Conservation (phyloP, 1,140 invertebrate species). For the Sycophaga agraensis region DNA sequence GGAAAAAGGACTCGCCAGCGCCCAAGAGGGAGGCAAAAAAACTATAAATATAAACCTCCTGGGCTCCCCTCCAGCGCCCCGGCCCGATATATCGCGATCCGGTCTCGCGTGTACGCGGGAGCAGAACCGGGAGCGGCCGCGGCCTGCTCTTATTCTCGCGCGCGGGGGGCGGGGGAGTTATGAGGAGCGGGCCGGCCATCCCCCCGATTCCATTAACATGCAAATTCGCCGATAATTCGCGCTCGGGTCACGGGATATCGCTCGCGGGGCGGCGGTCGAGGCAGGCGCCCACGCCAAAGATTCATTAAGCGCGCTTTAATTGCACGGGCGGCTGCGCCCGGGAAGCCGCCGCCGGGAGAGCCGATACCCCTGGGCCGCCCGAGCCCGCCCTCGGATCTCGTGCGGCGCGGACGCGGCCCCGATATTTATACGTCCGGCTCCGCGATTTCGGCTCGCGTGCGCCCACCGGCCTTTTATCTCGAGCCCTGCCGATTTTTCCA, state of each 20-base stretch:
- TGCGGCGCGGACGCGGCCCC: background rate
- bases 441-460: no score
- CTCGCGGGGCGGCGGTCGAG: slow-evolving; percentile 5
- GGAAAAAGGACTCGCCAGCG: no score
- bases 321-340: no score
- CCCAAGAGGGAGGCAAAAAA: no score
- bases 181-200: slow-evolving; percentile 42
- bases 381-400: background rate
- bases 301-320: slow-evolving; percentile 56
- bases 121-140: slow-evolving; percentile 3
- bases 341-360: no score
- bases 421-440: slow-evolving; percentile 18
- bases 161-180: slow-evolving; percentile 39
- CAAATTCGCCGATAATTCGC: slow-evolving; percentile 56
- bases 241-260: slow-evolving; percentile 46
- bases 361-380: no score
- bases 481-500: no score
- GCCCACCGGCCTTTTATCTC: no score
- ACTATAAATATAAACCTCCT: no score
- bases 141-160: slow-evolving; percentile 14
- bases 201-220: slow-evolving; percentile 54
- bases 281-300: slow-evolving; percentile 47
- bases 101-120: background rate
- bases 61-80: no score
- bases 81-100: no score